Evolutionary conservation across 2,888 invertebrate genomes (phyloP), one percentile per base, ranked within the genome.

Genomic region (Scaptomyza reducta): DNA sequence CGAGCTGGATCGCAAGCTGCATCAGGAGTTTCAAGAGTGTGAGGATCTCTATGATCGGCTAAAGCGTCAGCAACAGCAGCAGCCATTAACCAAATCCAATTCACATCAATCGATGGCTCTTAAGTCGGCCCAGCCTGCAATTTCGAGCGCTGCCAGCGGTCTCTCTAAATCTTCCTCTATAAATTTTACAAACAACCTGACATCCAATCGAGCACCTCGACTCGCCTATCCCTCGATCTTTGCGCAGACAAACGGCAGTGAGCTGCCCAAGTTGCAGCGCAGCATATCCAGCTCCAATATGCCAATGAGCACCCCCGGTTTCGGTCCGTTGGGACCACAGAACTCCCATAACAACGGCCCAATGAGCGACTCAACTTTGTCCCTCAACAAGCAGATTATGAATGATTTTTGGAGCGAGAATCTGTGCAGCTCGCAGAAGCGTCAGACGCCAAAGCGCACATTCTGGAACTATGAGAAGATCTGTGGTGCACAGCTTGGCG

Each of bases 381-480:
- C 89, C 10, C 68, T 88, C 6, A 91, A 91, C 53, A 92, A 92
- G 47, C 92, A 92, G 64, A 58, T 90, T 14, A 87, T 92, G 87
- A 92, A 91, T 58, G 90, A 91, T 25, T 92, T 92, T 74, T 92
- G 92, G 92, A 77, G 87, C 14, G 92, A 91, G 27, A 92, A 92
- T 76, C 67, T 91, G 0, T 87, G 85, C n/a, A 86, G 90, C 14
- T 87, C 84, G 1, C 87, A 89, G 29, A 90, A 91, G 60, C 81
- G 75, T 0, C 90, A 90, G 64, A 88, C 89, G 0, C 91, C 89
- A 3, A 91, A 90, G 54, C 89, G 89, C 9, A 85, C 90, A 0
- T 85, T 89, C 9, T 92, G 92, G 92, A 91, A 92, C 77, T 92
- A 91, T 68, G 91, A 91, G 31, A 92, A 91, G 70, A 92, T 92